Percentiles rank a stretch among this genome's conserved stretches.
Evolutionary conservation across 2,888 invertebrate species (phyloP).

Genomic region (Acleris emargana): DNA sequence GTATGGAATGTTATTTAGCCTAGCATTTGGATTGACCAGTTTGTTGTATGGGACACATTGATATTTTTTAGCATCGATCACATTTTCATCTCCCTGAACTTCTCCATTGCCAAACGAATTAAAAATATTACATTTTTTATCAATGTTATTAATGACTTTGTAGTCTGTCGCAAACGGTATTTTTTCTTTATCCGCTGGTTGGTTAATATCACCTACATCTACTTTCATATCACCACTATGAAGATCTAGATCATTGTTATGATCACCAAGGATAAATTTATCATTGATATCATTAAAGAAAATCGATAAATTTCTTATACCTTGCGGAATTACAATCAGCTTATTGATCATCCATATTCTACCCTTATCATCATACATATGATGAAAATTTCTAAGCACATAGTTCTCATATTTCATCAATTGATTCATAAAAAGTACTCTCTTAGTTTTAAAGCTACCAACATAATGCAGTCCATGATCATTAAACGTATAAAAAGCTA

Average conservation of each 20-base stretch:
- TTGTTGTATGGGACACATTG: not conserved
- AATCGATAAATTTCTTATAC: not conserved
- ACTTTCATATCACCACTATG: too few relatives aligned
- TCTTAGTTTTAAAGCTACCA: not conserved
- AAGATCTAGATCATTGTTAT: too few relatives aligned
- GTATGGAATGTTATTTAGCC: not conserved
- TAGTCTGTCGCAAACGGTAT: not conserved
- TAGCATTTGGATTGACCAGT: not conserved
- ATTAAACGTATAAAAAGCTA: conserved; percentile 3
- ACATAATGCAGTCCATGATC: not conserved
- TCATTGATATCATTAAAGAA: conserved; percentile 1
- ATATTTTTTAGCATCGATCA: not conserved
- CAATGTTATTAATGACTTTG: not conserved
- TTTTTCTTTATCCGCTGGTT: not conserved
- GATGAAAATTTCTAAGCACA: not conserved
- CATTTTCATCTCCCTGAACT: not conserved
- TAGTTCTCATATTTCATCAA: conserved; percentile 3
- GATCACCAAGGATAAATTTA: not conserved
- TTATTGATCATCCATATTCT: conserved; percentile 5
- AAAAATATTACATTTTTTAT: not conserved
- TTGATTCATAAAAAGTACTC: not conserved
- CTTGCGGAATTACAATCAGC: conserved; percentile 1
- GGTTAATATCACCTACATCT: too few relatives aligned
- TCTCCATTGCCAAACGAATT: not conserved
- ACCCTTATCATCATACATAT: conserved; percentile 1